Base-by-base conservation (phyloP, 92 coral and sea anemone genomes). In the Diadumene lineata region DNA sequence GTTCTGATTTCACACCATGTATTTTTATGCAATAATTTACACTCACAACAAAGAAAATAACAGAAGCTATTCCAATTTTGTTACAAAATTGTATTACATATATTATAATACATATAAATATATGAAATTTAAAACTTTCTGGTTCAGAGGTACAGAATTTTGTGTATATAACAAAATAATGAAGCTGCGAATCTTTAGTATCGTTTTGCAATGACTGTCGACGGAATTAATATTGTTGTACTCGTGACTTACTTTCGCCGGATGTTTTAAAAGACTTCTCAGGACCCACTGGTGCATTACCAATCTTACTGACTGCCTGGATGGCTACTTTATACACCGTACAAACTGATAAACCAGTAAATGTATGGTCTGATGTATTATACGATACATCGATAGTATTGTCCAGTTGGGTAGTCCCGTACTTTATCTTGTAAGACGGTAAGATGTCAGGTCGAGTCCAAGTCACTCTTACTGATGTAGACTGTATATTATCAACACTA, bases 211-310 rank as follows among this genome's bases (percentile, higher is more conserved):
- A n/a, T n/a, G 33, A 18, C 30, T 29, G 10, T n/a, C 22, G 16
- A 67, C 19, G 53, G 60, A 55, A 4, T 7, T 17, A n/a, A n/a
- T 7, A 58, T 13, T 21, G 28, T 23, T 9, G 11, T n/a, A 24
- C 13, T 16, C 16, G 17, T 31, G 13, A 38, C 86, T 16, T 74
- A 79, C 89, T 43, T 43, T 60, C 83, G 27, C 80, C 65, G 26
- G 61, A 73, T 34, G 89, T 84, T 62, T 43, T 84, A 63, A 84
- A 68, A 11, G 43, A 29, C 0, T 4, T 44, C 17, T 60, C 34
- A 9, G 2, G 11, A 51, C 89, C 79, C 89, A 81, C 79, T 22
- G 34, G 24, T 29, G 84, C 89, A 3, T 46, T 16, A 17, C 89
- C 89, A 21, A 84, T 63, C 4, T 29, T 25, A 50, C 89, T 84